Conservation (phyloP, 2,888 invertebrate species). For the Subacronicta megacephala region DNA sequence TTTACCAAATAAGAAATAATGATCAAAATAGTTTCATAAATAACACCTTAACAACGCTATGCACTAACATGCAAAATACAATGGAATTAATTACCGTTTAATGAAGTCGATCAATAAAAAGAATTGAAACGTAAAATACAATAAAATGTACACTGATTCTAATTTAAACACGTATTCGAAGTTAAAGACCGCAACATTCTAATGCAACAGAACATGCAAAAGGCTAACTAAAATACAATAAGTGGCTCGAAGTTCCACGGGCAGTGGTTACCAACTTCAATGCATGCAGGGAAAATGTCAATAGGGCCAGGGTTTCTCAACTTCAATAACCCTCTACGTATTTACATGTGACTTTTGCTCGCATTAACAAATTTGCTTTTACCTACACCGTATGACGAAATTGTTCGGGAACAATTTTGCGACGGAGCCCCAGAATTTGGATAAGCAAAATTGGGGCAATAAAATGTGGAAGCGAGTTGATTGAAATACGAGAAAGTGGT, state of each 20-base stretch:
- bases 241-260: constrained; percentile 35
- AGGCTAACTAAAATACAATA: constrained; percentile 27
- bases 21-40: too few species aligned
- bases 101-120: too few species aligned
- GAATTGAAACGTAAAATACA: too few species aligned
- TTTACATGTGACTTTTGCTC: constrained; percentile 23
- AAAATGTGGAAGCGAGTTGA: neutral
- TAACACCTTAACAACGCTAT: too few species aligned
- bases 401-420: constrained; percentile 24
- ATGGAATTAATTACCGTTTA: too few species aligned
- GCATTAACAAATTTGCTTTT: constrained; percentile 1
- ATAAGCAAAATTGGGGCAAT: neutral
- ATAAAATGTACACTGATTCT: neutral
- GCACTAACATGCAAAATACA: too few species aligned
- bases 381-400: constrained; percentile 1
- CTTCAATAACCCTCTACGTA: constrained; percentile 34
- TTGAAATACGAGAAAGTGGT: neutral
- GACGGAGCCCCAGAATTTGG: constrained; percentile 8
- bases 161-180: neutral
- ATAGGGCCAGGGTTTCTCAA: constrained; percentile 33
- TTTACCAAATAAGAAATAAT: too few species aligned
- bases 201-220: constrained; percentile 25
- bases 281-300: constrained; percentile 35
- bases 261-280: constrained; percentile 41
- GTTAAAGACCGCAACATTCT: constrained; percentile 8